Evolutionary conservation across 2,888 invertebrate species (phyloP).

Genomic region (Sympetrum striolatum): DNA sequence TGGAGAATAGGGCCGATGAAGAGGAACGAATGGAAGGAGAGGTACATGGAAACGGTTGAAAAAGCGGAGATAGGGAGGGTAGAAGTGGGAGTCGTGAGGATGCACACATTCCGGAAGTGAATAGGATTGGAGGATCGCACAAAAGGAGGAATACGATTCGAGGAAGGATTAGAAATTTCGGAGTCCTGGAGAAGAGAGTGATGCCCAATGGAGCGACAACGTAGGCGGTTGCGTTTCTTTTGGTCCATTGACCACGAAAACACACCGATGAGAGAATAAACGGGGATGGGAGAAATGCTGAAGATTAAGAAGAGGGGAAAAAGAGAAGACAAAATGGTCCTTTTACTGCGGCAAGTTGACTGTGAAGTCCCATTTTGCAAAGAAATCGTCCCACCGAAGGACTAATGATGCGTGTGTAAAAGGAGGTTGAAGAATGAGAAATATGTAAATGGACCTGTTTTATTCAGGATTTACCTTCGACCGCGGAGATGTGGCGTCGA

Average conservation of each 20-base stretch:
- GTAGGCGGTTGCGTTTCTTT: not conserved
- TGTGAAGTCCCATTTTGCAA: slow-evolving; percentile 39
- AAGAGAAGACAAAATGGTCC: not conserved
- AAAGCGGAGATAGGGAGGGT: not conserved
- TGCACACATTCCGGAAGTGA: not conserved
- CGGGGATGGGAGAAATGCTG: not conserved
- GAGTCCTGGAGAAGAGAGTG: not conserved
- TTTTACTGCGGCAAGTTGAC: slow-evolving; percentile 34
- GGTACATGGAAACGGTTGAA: not conserved
- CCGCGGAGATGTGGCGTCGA: not conserved
- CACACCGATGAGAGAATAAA: not conserved
- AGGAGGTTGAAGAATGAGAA: not conserved
- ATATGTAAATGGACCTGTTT: slow-evolving; percentile 16
- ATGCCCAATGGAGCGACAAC: slow-evolving; percentile 38
- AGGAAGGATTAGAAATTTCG: slow-evolving; percentile 14
- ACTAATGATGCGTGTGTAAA: slow-evolving; percentile 23
- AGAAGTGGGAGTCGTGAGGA: not conserved
- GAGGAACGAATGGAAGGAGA: not conserved
- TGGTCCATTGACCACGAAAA: slow-evolving; percentile 26
- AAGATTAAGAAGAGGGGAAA: not conserved
- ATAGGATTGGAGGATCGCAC: not conserved
- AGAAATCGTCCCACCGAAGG: slow-evolving; percentile 4
- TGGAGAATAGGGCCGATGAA: too few relatives aligned
- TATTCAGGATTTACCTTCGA: not conserved
- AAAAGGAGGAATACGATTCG: not conserved